Evolutionary conservation across 2,888 invertebrate genomes (phyloP).

Genomic region (Parnassius mnemosyne): DNA sequence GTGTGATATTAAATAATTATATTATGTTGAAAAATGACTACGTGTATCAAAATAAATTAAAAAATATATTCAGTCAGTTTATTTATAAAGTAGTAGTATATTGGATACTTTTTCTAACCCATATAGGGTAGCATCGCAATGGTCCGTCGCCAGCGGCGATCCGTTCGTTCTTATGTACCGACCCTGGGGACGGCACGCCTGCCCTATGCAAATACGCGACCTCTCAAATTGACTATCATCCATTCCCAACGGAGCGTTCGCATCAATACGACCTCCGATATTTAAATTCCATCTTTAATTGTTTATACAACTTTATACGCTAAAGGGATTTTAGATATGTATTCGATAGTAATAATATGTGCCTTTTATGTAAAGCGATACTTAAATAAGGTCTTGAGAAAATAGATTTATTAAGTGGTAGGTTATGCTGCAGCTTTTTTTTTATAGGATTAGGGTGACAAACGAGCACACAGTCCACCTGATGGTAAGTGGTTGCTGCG

Average conservation of each 20-base stretch:
- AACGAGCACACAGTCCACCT: too few species aligned
- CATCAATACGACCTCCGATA: slow-evolving; percentile 28
- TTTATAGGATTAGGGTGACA: too few species aligned
- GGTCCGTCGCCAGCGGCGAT: slow-evolving; percentile 47
- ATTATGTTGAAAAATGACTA: too few species aligned
- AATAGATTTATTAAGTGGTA: too few species aligned
- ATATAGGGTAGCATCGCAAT: slow-evolving; percentile 55
- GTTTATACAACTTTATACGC: slow-evolving; percentile 16
- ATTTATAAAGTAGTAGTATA: slow-evolving; percentile 4
- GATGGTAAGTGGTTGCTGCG: too few species aligned
- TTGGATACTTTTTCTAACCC: slow-evolving; percentile 34
- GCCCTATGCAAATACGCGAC: slow-evolving; percentile 74
- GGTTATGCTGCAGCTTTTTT: too few species aligned
- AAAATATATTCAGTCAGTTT: too few species aligned
- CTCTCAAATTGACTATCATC: slow-evolving; percentile 43
- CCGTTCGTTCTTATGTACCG: slow-evolving; percentile 40
- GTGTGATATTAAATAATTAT: too few species aligned
- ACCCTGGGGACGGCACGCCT: slow-evolving; percentile 54
- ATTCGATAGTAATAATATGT: background rate
- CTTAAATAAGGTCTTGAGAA: too few species aligned
- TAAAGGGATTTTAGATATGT: slow-evolving; percentile 5
- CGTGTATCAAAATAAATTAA: too few species aligned
- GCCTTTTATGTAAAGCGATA: too few species aligned
- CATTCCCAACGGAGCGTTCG: slow-evolving; percentile 32
- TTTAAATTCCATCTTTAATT: slow-evolving; percentile 24